Evolutionary conservation across 2,113 vertebrate species (phyloP), one percentile per base, ranked within the genome.

Genomic region (Percopsis transmontana): DNA sequence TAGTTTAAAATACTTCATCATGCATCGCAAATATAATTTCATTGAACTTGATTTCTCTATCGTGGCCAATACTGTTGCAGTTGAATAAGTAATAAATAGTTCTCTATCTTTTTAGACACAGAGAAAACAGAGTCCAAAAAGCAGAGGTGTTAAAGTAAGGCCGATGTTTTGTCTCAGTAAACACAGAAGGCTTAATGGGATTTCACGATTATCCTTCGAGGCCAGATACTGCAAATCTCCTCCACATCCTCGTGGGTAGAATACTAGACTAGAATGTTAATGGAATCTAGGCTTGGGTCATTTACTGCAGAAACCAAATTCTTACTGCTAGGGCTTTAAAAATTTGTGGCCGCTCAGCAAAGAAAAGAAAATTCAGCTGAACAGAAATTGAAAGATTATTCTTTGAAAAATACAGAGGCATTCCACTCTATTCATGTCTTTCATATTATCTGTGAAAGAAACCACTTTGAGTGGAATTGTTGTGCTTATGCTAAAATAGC

Each of bases 161-260:
- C 72, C 66, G 77, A 78, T 80, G 81, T 81, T 89, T 87, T 89
- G 80, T 87, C 87, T 89, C 74, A 81, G 83, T 83, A 89, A 89
- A 87, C 85, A 85, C 81, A 77, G 70, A 65, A 74, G 79, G 69
- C 80, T 85, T 88, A 89, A 88, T 86, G 75, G 83, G 86, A 88
- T 89, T 90, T 88, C 63, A 82, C 66, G 6, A 84, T 79, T 77
- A 79, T 90, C 79, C 78, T 89, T 74, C 65, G 47, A 82, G 79
- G 81, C 78, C 53, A 74, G 79, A 80, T 78, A 64, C 70, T 62
- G 72, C 76, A 86, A 88, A 89, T 89, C 86, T 80, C 68, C 56
- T 76, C 67, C 80, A 80, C 69, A 84, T 76, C 80, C 74, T 58
- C 10, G 38, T 56, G 60, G 44, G 44, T 77, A 78, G 27, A 33